phyloP scores from a whole-genome alignment of 2,113 vertebrate genomes.

The Rhynchomys soricoides region DNA sequence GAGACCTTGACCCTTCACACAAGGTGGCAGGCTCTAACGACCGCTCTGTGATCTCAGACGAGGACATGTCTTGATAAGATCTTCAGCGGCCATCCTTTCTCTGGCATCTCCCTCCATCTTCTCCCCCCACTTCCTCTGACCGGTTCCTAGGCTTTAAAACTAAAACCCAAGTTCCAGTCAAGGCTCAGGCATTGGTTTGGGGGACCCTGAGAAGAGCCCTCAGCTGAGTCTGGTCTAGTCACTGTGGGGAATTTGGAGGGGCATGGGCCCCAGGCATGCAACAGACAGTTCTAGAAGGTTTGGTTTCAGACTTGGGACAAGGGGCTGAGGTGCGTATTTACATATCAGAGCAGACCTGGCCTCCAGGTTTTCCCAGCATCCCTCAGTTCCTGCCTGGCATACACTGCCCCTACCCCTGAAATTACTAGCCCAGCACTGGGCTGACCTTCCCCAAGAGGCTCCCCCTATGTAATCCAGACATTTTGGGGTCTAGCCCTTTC shows the following conservation, averaged over 20 bases:
- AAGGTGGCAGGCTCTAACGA: neutral
- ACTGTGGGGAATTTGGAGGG: neutral
- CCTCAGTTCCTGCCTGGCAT: no score
- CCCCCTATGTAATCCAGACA: no score
- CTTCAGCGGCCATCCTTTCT: neutral
- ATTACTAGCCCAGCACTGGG: no score
- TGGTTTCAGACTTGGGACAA: no score
- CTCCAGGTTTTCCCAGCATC: no score
- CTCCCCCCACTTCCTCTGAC: no score
- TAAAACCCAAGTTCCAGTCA: neutral
- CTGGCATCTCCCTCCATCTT: neutral
- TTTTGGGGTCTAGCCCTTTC: no score
- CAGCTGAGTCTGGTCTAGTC: neutral
- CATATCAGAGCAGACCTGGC: no score
- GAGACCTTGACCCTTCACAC: neutral
- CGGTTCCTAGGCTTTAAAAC: neutral
- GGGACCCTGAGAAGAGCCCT: neutral
- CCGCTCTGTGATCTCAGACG: neutral
- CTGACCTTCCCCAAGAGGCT: no score
- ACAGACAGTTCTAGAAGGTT: neutral
- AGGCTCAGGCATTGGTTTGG: neutral
- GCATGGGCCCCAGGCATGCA: neutral
- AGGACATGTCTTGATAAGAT: neutral
- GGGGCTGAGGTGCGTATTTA: no score
- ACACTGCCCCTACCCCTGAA: no score